Conservation (phyloP, 2,888 invertebrate species). For the Polydrusus tereticollis region DNA sequence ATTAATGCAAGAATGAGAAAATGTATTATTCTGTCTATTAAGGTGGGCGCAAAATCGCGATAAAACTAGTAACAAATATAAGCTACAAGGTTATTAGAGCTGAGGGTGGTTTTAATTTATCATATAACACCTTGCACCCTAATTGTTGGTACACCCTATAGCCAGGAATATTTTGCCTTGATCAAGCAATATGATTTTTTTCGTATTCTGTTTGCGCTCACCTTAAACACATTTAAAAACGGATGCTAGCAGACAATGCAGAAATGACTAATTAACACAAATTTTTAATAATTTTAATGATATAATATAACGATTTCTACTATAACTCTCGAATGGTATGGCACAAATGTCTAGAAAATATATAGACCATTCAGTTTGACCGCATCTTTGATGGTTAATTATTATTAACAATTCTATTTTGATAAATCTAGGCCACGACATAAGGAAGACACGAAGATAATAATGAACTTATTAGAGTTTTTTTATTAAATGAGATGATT, state of each 20-base stretch:
- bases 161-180: no score
- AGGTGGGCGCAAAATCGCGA: no score
- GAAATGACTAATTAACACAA: slow-evolving; percentile 40
- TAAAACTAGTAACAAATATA: no score
- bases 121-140: no score
- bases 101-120: no score
- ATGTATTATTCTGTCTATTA: no score
- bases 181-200: no score
- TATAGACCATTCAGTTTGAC: slow-evolving; percentile 54
- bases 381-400: slow-evolving; percentile 46
- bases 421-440: slow-evolving; percentile 40
- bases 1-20: no score
- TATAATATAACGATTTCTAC: slow-evolving; percentile 43
- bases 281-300: slow-evolving; percentile 44
- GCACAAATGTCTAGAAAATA: slow-evolving; percentile 53
- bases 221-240: slow-evolving; percentile 21
- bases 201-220: slow-evolving; percentile 24
- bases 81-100: no score
- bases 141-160: no score
- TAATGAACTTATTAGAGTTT: slow-evolving; percentile 5
- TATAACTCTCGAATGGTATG: slow-evolving; percentile 44
- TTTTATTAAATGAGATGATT: neutral
- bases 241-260: slow-evolving; percentile 30
- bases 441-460: slow-evolving; percentile 42
- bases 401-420: slow-evolving; percentile 37